Evolutionary conservation across 2,888 invertebrate genomes (phyloP).

Genomic region (Caenorhabditis panamensis): DNA sequence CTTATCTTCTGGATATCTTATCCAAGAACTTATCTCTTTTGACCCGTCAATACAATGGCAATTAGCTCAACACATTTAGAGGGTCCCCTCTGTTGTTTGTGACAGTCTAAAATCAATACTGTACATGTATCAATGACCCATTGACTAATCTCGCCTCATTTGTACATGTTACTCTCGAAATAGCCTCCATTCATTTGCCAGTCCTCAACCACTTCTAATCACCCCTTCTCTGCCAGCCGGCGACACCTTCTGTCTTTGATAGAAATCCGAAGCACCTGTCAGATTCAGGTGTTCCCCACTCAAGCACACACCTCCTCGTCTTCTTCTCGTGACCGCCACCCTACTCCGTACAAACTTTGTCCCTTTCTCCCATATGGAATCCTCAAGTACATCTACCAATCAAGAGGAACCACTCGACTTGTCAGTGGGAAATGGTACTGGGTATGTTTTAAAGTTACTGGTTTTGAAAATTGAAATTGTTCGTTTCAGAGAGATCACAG

Average conservation of each 20-base stretch:
- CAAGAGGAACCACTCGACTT: constrained; percentile 58
- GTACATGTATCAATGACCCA: too few relatives aligned
- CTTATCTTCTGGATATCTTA: background rate
- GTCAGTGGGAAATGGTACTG: constrained; percentile 19
- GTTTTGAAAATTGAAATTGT: background rate
- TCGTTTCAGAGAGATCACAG: constrained; percentile 1
- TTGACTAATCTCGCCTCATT: too few relatives aligned
- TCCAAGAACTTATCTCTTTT: background rate
- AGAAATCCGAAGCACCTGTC: constrained; percentile 65
- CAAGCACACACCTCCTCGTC: constrained; percentile 30
- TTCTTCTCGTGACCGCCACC: constrained; percentile 12
- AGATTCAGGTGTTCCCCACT: constrained; percentile 60
- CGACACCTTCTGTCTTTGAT: constrained; percentile 44
- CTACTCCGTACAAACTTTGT: background rate
- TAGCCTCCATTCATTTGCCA: background rate
- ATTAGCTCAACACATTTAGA: background rate
- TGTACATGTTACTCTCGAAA: too few relatives aligned
- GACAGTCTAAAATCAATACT: too few relatives aligned
- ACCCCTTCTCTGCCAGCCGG: constrained; percentile 28
- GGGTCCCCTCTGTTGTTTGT: background rate
- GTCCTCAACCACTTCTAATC: constrained; percentile 30
- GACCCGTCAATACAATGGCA: background rate
- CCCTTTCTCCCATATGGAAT: constrained; percentile 20
- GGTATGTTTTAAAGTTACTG: constrained; percentile 8
- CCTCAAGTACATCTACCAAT: constrained; percentile 22